phyloP scores from a whole-genome alignment of 2,113 vertebrate genomes.

The Vulpes ferrilata region DNA sequence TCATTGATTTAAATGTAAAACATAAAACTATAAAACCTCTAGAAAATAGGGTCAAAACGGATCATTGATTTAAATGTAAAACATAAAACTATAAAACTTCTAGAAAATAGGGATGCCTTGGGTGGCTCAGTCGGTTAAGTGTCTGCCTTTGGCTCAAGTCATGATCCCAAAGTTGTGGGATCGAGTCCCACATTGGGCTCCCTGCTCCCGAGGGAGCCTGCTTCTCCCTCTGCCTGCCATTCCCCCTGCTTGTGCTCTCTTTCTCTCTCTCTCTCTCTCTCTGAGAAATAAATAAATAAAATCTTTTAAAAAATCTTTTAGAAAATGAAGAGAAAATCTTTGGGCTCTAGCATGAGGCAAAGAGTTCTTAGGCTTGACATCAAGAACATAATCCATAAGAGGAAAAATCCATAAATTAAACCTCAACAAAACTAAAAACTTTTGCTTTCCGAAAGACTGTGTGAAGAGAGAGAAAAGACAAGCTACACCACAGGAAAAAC shows the following conservation, averaged over 20 bases:
- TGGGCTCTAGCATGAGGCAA: neutral
- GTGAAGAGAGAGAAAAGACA: neutral
- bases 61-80: neutral
- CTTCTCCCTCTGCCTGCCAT: too few species aligned
- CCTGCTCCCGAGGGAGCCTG: too few species aligned
- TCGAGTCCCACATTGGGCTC: too few species aligned
- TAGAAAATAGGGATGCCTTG: neutral
- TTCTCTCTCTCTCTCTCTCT: too few species aligned
- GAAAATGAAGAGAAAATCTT: neutral
- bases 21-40: neutral
- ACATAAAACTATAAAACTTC: neutral
- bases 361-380: neutral
- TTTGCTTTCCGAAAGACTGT: neutral
- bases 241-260: too few species aligned
- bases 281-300: too few species aligned
- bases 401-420: neutral
- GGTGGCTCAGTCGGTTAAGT: too few species aligned
- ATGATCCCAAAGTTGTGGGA: too few species aligned
- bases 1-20: neutral
- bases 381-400: neutral
- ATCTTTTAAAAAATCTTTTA: neutral
- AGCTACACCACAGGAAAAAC: neutral
- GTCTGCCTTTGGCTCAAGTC: too few species aligned
- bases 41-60: neutral
- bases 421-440: neutral